Conservation (phyloP, 2,888 invertebrate genomes). For the Chymomyza procnemis region DNA sequence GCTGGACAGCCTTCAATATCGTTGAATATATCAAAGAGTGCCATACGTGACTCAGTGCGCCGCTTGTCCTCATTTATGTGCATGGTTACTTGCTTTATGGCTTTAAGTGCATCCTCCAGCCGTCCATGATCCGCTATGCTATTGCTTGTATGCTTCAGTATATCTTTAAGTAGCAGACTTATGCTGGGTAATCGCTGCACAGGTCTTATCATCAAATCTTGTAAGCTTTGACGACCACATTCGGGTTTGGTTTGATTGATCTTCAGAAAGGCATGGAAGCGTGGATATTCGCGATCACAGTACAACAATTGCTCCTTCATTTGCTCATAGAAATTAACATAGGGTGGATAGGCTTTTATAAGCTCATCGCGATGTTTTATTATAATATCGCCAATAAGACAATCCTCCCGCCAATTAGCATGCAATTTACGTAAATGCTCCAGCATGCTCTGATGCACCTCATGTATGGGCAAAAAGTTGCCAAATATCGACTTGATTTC, state of each 20-base stretch:
- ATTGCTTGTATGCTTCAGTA: constrained; percentile 93
- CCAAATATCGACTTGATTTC: constrained; percentile 97
- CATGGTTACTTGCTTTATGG: constrained; percentile 95
- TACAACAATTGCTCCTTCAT: constrained; percentile 94
- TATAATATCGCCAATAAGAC: constrained; percentile 91
- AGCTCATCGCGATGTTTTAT: constrained; percentile 92
- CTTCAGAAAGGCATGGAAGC: constrained; percentile 99
- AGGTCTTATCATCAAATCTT: constrained; percentile 97
- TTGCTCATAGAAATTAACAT: constrained; percentile 98
- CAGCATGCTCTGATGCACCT: constrained; percentile 90
- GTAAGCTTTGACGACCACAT: constrained; percentile 96
- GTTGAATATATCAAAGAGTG: constrained; percentile 97
- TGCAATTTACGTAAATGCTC: constrained; percentile 79
- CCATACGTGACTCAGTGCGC: constrained; percentile 96
- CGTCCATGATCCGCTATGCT: constrained; percentile 92
- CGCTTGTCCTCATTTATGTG: constrained; percentile 99
- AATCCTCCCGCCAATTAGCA: constrained; percentile 91
- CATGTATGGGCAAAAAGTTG: constrained; percentile 95
- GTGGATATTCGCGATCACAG: constrained; percentile 94
- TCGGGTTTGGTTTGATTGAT: constrained; percentile 96
- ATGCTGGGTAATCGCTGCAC: constrained; percentile 98
- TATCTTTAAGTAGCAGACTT: constrained; percentile 94
- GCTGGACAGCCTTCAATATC: constrained; percentile 99
- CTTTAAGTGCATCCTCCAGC: constrained; percentile 90
- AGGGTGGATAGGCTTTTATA: constrained; percentile 96